phyloP scores from a whole-genome alignment of 1,140 invertebrate species.

The Bombus soroeensis region DNA sequence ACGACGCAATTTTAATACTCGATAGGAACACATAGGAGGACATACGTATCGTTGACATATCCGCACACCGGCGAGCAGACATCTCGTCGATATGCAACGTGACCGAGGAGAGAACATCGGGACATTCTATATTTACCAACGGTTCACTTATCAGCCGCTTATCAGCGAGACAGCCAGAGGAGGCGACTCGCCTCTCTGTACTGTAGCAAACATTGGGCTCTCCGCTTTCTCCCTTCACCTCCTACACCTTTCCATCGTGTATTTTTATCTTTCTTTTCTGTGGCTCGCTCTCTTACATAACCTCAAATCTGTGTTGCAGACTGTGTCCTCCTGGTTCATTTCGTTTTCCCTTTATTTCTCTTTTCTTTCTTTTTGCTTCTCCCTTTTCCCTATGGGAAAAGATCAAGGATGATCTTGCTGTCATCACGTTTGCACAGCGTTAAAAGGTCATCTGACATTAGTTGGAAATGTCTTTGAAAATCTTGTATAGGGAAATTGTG shows the following conservation, averaged over 20 bases:
- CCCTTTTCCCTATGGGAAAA: neutral
- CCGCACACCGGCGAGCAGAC: neutral
- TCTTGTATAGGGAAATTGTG: neutral
- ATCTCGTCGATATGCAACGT: constrained; percentile 46
- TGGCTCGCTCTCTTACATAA: constrained; percentile 34
- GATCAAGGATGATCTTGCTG: neutral
- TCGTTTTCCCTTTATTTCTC: neutral
- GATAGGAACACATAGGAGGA: neutral
- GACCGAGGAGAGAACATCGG: constrained; percentile 48
- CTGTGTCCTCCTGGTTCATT: neutral
- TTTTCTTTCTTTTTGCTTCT: no score
- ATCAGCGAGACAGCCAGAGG: constrained; percentile 46
- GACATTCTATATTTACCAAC: constrained; percentile 56
- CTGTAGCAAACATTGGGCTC: constrained; percentile 19
- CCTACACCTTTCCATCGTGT: neutral
- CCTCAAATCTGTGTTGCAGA: neutral
- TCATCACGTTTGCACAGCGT: neutral
- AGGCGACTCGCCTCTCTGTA: constrained; percentile 29
- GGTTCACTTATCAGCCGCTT: constrained; percentile 44
- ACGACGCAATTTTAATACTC: constrained; percentile 11
- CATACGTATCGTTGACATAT: constrained; percentile 17
- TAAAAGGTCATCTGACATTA: neutral
- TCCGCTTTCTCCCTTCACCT: constrained; percentile 17
- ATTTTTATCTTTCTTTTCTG: constrained; percentile 14
- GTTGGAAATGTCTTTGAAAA: no score